Percentiles rank a stretch among this genome's conserved stretches.
phyloP scores from a whole-genome alignment of 37 sponge, comb jelly and placozoan genomes.

The Geodia barretti region DNA sequence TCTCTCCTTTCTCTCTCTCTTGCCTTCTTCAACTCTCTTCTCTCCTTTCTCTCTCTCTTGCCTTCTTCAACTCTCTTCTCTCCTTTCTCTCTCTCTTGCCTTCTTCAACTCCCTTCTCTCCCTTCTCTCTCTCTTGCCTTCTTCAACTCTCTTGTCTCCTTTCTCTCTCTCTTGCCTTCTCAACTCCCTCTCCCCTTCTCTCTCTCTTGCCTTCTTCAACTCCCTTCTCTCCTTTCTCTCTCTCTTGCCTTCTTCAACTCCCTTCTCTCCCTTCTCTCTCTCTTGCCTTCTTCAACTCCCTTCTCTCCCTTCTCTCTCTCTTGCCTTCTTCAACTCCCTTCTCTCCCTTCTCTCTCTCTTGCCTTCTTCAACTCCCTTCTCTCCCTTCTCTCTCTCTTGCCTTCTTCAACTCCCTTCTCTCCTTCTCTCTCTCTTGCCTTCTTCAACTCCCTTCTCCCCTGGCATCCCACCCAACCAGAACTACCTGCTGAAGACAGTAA shows the following conservation, averaged over 20 bases:
- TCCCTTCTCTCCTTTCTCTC: neutral
- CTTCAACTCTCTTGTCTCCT: neutral
- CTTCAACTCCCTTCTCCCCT: too few relatives aligned
- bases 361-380: neutral
- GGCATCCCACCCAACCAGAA: too few relatives aligned
- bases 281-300: too few relatives aligned
- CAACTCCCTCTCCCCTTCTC: neutral
- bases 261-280: too few relatives aligned
- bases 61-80: too few relatives aligned
- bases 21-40: neutral
- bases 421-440: neutral
- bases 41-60: too few relatives aligned
- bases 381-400: too few relatives aligned
- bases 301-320: neutral
- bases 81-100: neutral
- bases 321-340: neutral
- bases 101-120: neutral
- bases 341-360: neutral
- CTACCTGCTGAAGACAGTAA: slow-evolving; percentile 91
- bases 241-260: neutral
- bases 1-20: neutral
- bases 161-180: too few relatives aligned
- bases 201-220: neutral
- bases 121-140: neutral
- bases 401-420: neutral